Evolutionary conservation across 2,888 invertebrate species (phyloP).

Genomic region (Dasysyrphus albostriatus): DNA sequence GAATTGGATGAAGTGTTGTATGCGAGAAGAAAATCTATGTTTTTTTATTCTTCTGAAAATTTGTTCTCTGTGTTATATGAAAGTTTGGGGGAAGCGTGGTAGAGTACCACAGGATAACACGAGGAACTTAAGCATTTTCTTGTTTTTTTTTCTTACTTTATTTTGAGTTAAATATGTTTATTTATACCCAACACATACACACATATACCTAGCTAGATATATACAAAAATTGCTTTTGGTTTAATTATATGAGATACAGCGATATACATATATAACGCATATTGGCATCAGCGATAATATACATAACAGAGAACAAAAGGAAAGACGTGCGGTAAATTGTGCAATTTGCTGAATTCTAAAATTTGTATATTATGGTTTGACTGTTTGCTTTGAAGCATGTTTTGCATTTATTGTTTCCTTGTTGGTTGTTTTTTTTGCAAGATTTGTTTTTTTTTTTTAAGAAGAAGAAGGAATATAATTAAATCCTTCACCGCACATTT

Average conservation of each 20-base stretch:
- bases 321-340: constrained; percentile 33
- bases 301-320: constrained; percentile 12
- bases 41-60: constrained; percentile 27
- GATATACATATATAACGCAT: constrained; percentile 34
- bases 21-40: constrained; percentile 74
- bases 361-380: constrained; percentile 14
- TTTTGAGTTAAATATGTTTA: constrained; percentile 66
- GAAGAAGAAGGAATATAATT: constrained; percentile 51
- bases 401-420: constrained; percentile 49
- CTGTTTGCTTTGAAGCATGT: constrained; percentile 43
- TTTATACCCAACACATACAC: constrained; percentile 7
- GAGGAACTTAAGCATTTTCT: constrained; percentile 57
- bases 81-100: not conserved
- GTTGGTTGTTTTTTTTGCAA: constrained; percentile 20
- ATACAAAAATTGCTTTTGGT: constrained; percentile 57
- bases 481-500: constrained; percentile 68
- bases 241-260: constrained; percentile 70
- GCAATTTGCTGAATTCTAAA: constrained; percentile 57
- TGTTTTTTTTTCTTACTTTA: not conserved
- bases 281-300: not conserved
- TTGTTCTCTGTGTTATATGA: not conserved
- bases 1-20: constrained; percentile 77
- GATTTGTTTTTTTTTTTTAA: constrained; percentile 17
- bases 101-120: constrained; percentile 54
- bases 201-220: not conserved